phyloP scores from a whole-genome alignment of 2,888 invertebrate species.

The Lepidochrysops patricia region DNA sequence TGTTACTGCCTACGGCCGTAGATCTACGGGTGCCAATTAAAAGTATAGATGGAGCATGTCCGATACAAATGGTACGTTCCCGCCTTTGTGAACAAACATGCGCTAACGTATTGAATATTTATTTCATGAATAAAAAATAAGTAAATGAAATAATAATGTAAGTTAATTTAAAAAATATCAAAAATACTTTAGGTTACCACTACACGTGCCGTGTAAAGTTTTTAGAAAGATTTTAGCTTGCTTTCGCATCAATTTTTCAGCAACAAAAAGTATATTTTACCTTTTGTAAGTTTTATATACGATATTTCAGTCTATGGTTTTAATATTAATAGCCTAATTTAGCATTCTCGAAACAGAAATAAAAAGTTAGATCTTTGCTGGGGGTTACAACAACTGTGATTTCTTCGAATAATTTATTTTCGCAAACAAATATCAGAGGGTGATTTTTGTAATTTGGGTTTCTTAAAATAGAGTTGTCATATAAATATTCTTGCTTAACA shows the following conservation, averaged over 20 bases:
- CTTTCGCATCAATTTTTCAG: too few relatives aligned
- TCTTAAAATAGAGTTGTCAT: constrained; percentile 22
- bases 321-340: neutral
- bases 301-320: neutral
- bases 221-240: too few relatives aligned
- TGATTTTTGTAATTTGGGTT: constrained; percentile 18
- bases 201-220: too few relatives aligned
- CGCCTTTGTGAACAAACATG: constrained; percentile 18
- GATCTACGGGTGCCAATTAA: constrained; percentile 65
- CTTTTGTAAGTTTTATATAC: neutral
- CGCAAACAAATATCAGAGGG: constrained; percentile 17
- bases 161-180: too few relatives aligned
- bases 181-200: too few relatives aligned
- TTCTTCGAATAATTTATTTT: constrained; percentile 16
- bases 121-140: neutral
- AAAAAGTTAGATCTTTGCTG: neutral
- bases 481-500: neutral
- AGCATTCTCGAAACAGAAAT: neutral
- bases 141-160: neutral
- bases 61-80: constrained; percentile 44
- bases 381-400: constrained; percentile 8
- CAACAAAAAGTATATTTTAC: neutral
- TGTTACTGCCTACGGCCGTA: constrained; percentile 45
- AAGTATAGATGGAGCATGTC: constrained; percentile 45
- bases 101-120: neutral